phyloP scores from a whole-genome alignment of 2,797 vertebrate genomes.

The Platyrinchus mystaceus region DNA sequence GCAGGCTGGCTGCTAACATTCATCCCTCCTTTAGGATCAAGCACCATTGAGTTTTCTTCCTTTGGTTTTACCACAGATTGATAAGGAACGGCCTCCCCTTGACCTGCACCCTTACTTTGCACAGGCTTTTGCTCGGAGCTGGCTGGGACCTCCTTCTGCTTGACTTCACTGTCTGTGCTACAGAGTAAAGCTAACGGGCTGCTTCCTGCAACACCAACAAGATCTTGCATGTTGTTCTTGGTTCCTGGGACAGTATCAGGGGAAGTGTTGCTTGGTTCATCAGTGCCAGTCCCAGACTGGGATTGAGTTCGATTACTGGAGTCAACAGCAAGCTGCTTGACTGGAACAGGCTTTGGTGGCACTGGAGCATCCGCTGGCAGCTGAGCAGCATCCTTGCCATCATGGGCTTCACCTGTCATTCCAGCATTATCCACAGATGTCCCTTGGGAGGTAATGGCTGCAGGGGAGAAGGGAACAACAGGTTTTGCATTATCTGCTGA shows the following conservation, averaged over 20 bases:
- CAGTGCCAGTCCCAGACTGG: neutral
- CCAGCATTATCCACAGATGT: constrained; percentile 55
- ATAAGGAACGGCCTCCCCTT: neutral
- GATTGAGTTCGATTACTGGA: constrained; percentile 63
- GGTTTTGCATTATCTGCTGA: neutral
- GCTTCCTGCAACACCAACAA: neutral
- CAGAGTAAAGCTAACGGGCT: neutral
- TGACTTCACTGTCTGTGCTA: neutral
- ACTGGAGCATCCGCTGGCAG: neutral
- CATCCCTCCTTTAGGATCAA: constrained; percentile 27
- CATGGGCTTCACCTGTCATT: neutral
- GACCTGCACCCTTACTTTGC: neutral
- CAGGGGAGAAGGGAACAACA: neutral
- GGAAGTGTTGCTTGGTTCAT: neutral
- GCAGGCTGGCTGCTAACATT: neutral
- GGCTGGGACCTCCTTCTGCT: neutral
- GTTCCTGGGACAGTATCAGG: neutral
- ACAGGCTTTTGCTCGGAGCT: neutral
- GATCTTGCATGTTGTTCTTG: neutral
- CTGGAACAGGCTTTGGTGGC: constrained; percentile 60
- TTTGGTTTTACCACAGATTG: constrained; percentile 16
- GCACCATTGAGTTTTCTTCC: constrained; percentile 16
- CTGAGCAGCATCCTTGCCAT: neutral
- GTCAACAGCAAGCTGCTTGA: constrained; percentile 78
- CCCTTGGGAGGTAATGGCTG: constrained; percentile 26